A percentile compares a stretch with the other conserved stretches of the same genome.
These are phyloP conservation scores for Ctenoplectra terminalis DNA, from an alignment of 1,140 invertebrate genomes.

Conservation along the genomic window DNA sequence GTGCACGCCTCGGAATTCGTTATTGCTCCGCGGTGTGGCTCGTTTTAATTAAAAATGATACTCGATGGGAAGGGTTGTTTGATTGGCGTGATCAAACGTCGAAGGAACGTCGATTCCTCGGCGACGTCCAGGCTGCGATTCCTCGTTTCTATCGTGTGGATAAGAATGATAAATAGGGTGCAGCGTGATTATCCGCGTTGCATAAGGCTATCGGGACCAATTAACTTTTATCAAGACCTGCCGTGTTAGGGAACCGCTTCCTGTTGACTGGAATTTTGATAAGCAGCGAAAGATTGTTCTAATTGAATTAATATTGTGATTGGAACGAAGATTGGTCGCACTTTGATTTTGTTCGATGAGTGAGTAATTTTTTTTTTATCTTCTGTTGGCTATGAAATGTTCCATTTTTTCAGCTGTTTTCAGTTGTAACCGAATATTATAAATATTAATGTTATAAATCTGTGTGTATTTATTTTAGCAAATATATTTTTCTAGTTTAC, in stretches of 20 bases:
- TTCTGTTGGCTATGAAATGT: no score
- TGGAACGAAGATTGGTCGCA: no score
- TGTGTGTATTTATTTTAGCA: no score
- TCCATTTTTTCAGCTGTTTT: no score
- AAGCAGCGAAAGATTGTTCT: background rate
- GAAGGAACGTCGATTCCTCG: conserved; percentile 13
- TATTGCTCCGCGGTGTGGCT: conserved; percentile 9
- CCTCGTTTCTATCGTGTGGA: background rate
- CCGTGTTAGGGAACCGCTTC: conserved; percentile 21
- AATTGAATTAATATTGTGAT: no score
- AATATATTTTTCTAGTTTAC: no score
- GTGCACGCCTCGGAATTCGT: conserved; percentile 39
- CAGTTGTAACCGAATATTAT: no score
- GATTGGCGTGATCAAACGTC: conserved; percentile 3
- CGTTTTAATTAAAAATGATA: conserved; percentile 46
- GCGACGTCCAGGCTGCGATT: background rate
- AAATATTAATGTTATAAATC: no score
- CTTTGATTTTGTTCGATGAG: no score
- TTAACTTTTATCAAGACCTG: conserved; percentile 56
- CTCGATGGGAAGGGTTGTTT: background rate
- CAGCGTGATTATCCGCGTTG: conserved; percentile 19
- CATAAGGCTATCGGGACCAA: conserved; percentile 28
- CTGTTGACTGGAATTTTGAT: conserved; percentile 10
- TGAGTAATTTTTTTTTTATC: no score
- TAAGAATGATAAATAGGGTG: conserved; percentile 39